Percentiles rank a stretch among this genome's conserved stretches.
Conservation (phyloP, 1,140 invertebrate species). For the Drosophila malerkotliana region DNA sequence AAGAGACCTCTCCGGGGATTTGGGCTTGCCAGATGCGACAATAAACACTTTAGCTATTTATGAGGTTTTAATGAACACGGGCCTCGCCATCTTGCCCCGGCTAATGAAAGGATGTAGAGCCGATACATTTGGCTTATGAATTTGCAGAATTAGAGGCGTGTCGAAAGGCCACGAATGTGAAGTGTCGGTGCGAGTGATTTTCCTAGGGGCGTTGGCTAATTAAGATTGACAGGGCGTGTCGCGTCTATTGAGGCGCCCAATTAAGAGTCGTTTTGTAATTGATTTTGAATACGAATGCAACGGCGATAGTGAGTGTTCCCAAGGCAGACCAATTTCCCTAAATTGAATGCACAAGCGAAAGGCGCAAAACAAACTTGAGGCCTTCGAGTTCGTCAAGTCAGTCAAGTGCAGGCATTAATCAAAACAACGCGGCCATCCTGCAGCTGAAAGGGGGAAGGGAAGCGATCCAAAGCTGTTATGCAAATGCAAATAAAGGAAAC, state of each 20-base stretch:
- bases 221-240: conserved; percentile 80
- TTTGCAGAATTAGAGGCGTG: conserved; percentile 78
- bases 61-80: conserved; percentile 79
- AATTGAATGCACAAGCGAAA: conserved; percentile 28
- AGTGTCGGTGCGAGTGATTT: conserved; percentile 16
- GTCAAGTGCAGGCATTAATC: conserved; percentile 76
- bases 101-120: conserved; percentile 72
- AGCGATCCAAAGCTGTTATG: conserved; percentile 16
- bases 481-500: conserved; percentile 51
- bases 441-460: conserved; percentile 9
- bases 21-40: conserved; percentile 69
- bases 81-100: conserved; percentile 55
- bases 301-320: conserved; percentile 14
- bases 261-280: conserved; percentile 76
- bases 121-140: conserved; percentile 76
- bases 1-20: conserved; percentile 61
- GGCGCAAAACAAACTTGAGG: conserved; percentile 31
- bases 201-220: conserved; percentile 67
- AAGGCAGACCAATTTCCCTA: conserved; percentile 41
- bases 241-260: conserved; percentile 76
- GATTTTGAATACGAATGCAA: conserved; percentile 64
- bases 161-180: conserved; percentile 42
- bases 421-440: conserved; percentile 61
- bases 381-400: conserved; percentile 52
- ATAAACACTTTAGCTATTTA: conserved; percentile 82